A percentile compares a stretch with the other conserved stretches of the same genome.
phyloP scores from a whole-genome alignment of 1,140 invertebrate species.

The Drosophila lowei region DNA sequence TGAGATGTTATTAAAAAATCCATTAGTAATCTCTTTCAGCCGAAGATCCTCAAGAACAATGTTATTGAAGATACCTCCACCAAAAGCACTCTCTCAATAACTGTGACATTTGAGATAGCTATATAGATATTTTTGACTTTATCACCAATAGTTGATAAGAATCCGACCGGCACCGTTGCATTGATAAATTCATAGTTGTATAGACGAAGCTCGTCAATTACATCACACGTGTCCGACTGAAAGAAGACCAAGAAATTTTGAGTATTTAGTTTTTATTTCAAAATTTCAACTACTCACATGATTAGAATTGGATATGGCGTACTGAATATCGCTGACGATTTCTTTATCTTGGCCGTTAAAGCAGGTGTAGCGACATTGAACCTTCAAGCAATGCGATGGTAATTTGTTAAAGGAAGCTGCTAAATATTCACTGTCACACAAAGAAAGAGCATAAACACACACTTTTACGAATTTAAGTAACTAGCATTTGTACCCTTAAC shows the following conservation, averaged over 20 bases:
- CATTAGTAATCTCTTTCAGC: constrained; percentile 31
- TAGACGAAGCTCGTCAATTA: constrained; percentile 46
- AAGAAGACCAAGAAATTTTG: not conserved
- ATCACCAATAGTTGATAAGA: constrained; percentile 40
- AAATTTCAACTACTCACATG: constrained; percentile 12
- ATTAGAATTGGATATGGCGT: constrained; percentile 6
- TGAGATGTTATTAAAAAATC: constrained; percentile 41
- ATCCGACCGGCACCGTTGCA: constrained; percentile 37
- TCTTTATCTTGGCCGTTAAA: constrained; percentile 25
- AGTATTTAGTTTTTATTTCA: not conserved
- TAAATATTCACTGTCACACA: constrained; percentile 23
- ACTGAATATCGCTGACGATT: constrained; percentile 31
- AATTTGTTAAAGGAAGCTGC: constrained; percentile 2
- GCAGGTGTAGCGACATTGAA: constrained; percentile 41
- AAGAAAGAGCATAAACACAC: constrained; percentile 1
- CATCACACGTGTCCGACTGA: constrained; percentile 10
- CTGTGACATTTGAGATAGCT: constrained; percentile 44
- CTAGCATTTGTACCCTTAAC: too few species aligned
- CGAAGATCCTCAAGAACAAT: constrained; percentile 52
- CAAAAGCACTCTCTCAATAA: constrained; percentile 50
- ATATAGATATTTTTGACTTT: constrained; percentile 41
- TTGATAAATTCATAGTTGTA: constrained; percentile 55
- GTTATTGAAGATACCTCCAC: constrained; percentile 36
- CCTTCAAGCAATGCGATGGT: constrained; percentile 25
- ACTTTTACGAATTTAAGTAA: too few species aligned